Evolutionary conservation across 2,797 vertebrate genomes (phyloP), one percentile per base, ranked within the genome.

Genomic region (Otolemur crassicaudatus): DNA sequence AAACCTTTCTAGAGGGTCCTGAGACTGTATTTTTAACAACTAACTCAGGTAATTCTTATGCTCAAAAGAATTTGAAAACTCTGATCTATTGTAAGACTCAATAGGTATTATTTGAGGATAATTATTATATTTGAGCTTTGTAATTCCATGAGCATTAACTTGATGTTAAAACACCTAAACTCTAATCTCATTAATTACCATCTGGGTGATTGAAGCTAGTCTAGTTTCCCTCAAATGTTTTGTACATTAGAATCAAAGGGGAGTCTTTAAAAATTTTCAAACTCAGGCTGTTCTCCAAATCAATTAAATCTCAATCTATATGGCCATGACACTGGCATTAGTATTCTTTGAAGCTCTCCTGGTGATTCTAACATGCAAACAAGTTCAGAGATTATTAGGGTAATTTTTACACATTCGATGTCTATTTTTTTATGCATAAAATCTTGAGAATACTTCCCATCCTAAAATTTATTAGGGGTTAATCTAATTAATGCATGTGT

Each of bases 41-140:
- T 12, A 94, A 49, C 16, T 82, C 29, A 69, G 7, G 25, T 89
- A 40, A 72, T 49, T 95, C 60, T 81, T 75, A 83, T 3, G 5
- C 20, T 40, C 40, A 90, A 22, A 86, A 75, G 31, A 67, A 75
- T 77, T 60, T 86, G 37, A 84, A 95, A 95, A 77, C 9, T 2
- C 31, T 73, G 19, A 20, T 79, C 17, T 87, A 37, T 43, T 87
- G 10, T 92, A 29, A 82, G 56, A 69, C 17, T 92, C 58, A 90
- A 2, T 22, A 49, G 13, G 11, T 75, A 40, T 75, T 87, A 90
- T 56, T 43, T 70, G 23, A 79, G 43, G 3, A 73, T 94, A 94
- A 90, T 87, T 60, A 73, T 72, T 77, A 14, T 87, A 16, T 72
- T 92, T 83, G 80, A 83, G 20, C 17, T 90, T 90, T 87, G 87